Percentiles rank a stretch among this genome's conserved stretches.
Conservation (phyloP, 2,113 vertebrate genomes). For the Chaenogobius annularis region DNA sequence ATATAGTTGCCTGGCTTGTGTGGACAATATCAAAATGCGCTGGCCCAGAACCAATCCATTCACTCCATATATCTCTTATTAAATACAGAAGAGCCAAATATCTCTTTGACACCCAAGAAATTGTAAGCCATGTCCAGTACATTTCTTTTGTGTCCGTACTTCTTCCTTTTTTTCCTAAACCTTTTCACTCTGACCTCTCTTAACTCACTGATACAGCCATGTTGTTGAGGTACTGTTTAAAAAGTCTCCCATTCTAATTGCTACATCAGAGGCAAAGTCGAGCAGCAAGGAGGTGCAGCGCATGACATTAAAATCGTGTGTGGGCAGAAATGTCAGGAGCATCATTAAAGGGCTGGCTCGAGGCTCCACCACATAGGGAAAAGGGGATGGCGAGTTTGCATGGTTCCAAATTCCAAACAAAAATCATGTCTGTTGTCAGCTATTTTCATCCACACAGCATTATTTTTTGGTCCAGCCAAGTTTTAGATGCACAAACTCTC, state of each 20-base stretch:
- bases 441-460: constrained; percentile 44
- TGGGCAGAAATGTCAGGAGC: constrained; percentile 61
- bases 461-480: constrained; percentile 47
- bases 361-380: constrained; percentile 1
- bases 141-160: neutral
- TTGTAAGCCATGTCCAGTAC: neutral
- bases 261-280: constrained; percentile 51
- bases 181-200: neutral
- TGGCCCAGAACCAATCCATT: neutral
- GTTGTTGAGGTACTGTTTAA: constrained; percentile 40
- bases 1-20: too few species aligned
- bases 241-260: constrained; percentile 48
- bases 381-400: constrained; percentile 20
- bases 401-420: constrained; percentile 15
- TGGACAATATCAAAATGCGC: too few species aligned
- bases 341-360: constrained; percentile 47
- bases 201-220: constrained; percentile 19
- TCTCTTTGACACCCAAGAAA: too few species aligned
- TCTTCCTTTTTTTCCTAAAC: neutral
- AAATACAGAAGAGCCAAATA: too few species aligned
- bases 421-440: constrained; percentile 37
- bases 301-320: constrained; percentile 50
- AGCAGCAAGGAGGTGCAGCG: constrained; percentile 44
- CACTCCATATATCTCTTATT: neutral
- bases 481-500: constrained; percentile 37